Base-by-base conservation (phyloP, 2,113 vertebrate genomes). In the Amphiprion ocellaris region DNA sequence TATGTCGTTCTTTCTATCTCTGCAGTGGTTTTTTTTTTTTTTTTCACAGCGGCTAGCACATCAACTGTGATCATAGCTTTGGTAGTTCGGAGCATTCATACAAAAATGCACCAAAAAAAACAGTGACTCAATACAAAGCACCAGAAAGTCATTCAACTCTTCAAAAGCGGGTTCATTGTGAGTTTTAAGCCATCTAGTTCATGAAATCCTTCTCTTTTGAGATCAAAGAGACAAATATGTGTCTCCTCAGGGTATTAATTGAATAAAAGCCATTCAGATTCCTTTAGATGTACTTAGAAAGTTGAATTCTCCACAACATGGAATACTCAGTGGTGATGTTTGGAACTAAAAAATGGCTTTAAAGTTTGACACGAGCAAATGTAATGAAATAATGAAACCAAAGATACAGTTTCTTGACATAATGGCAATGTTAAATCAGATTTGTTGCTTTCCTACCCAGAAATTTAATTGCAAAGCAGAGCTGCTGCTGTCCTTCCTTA, bases 401-500 rank as follows among this genome's bases (percentile, higher is more conserved):
- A 21, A 2, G 10, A 49, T 26, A 47, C 58, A 28, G 23, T 58
- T 46, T 59, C 41, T 33, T 59, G 39, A 47, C 24, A 7, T 26
- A 11, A 16, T 53, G n/a, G 28, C 28, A 23, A 21, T 16, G 30
- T 8, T 53, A 2, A 10, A 15, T 6, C 30, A 30, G 4, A 30
- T 17, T 47, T 15, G 5, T 15, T 15, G 11, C 14, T 4, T 44
- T 44, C 12, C 12, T 12, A 15, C 14, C 4, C 41, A 44, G 11
- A 44, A 44, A 1, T 15, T 44, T 44, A 14, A 44, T 15, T 37
- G 49, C 41, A 12, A 44, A 44, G 14, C 41, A 41, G 39, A 41
- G 7, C 5, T 50, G 26, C 58, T 64, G 39, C 63, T 61, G 39
- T 66, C 26, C 26, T 72, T 64, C 39, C 16, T 63, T 63, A 19